Percentiles rank a stretch among this genome's conserved stretches.
Evolutionary conservation across 2,888 invertebrate genomes (phyloP).

Genomic region (Atethmia centrago): DNA sequence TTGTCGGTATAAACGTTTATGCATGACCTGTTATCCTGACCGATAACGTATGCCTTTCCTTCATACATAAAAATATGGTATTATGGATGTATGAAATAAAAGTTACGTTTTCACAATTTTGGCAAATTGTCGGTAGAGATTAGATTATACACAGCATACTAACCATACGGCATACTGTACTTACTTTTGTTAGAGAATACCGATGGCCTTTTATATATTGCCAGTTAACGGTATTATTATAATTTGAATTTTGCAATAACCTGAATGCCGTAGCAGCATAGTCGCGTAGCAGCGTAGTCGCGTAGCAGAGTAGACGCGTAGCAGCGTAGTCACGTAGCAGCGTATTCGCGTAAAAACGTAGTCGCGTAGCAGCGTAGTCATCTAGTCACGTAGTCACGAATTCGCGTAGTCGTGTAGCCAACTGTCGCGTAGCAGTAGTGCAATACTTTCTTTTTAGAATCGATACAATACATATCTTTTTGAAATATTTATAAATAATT

Average conservation of each 20-base stretch:
- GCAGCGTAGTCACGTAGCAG: not conserved
- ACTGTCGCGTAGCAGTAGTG: conserved; percentile 18
- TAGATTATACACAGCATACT: not conserved
- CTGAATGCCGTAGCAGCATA: conserved; percentile 2
- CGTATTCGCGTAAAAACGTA: conserved; percentile 15
- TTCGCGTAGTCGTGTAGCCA: conserved; percentile 8
- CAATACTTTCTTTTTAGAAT: not conserved
- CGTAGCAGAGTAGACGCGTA: conserved; percentile 12
- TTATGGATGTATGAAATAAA: not conserved
- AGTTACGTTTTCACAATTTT: not conserved
- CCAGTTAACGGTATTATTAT: not conserved
- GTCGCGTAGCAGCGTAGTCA: conserved; percentile 7
- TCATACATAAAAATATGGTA: not conserved
- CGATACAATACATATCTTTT: not conserved
- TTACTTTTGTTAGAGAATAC: not conserved
- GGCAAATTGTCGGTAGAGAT: not conserved
- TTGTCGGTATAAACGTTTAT: conserved; percentile 35
- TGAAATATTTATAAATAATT: not conserved
- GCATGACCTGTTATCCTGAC: conserved; percentile 34
- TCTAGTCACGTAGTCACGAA: conserved; percentile 16
- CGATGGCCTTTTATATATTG: not conserved
- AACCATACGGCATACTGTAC: not conserved
- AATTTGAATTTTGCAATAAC: not conserved
- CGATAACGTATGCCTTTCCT: conserved; percentile 3
- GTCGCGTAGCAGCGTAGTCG: conserved; percentile 8